A percentile compares a stretch with the other conserved stretches of the same genome.
These are phyloP conservation scores for Nomada fucata DNA, from an alignment of 2,888 invertebrate genomes.

Conservation along the genomic window DNA sequence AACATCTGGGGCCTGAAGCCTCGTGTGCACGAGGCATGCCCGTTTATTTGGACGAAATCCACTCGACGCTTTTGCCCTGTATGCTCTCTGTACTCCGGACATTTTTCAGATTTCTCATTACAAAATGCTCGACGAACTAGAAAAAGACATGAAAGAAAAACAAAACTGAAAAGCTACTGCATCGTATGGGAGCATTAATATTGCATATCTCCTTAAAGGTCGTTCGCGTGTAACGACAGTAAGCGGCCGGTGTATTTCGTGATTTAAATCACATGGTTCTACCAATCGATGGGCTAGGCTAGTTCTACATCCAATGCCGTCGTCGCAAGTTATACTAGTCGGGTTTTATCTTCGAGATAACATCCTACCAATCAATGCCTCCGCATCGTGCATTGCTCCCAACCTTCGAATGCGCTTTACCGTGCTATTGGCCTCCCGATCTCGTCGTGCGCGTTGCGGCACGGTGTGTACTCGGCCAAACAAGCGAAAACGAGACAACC, in stretches of 20 bases:
- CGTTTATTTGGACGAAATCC: conserved; percentile 27
- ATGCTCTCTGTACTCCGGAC: conserved; percentile 28
- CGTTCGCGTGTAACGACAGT: conserved; percentile 5
- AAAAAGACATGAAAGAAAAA: background rate
- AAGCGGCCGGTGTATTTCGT: background rate
- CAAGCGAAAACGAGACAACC: conserved; percentile 50
- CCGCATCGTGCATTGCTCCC: conserved; percentile 68
- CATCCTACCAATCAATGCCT: conserved; percentile 69
- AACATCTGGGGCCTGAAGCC: conserved; percentile 66
- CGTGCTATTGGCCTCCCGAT: conserved; percentile 58
- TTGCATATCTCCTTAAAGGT: conserved; percentile 23
- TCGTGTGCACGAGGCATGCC: conserved; percentile 56
- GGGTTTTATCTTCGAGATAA: conserved; percentile 66
- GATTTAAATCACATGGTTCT: conserved; percentile 24
- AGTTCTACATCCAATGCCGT: conserved; percentile 39
- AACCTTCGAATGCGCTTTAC: conserved; percentile 66
- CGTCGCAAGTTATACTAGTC: conserved; percentile 29
- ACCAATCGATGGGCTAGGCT: conserved; percentile 58
- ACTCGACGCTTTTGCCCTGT: conserved; percentile 16
- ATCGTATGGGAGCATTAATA: conserved; percentile 1
- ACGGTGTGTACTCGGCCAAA: conserved; percentile 59
- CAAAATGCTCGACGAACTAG: background rate
- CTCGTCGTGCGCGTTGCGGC: conserved; percentile 21
- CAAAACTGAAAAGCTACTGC: background rate
- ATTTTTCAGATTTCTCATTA: conserved; percentile 19